Percentiles rank a stretch among this genome's conserved stretches.
Conservation (phyloP, 2,797 vertebrate genomes). For the Danio albolineatus region DNA sequence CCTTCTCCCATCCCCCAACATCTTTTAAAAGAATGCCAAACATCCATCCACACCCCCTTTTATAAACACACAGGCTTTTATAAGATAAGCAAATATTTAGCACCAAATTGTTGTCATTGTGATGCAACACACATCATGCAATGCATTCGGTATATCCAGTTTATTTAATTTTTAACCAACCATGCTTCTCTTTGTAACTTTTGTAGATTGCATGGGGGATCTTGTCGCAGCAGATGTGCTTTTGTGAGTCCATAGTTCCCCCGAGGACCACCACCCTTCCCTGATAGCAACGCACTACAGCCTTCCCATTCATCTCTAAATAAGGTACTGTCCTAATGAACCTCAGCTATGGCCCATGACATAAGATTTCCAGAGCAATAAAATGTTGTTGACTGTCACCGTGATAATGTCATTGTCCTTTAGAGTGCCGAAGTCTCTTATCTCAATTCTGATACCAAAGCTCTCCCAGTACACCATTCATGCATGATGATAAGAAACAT, state of each 20-base stretch:
- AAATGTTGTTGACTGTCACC: neutral
- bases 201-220: constrained; percentile 23
- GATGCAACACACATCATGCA: neutral
- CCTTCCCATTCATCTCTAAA: constrained; percentile 11
- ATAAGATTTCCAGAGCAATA: constrained; percentile 15
- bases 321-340: constrained; percentile 33
- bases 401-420: constrained; percentile 4
- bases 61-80: constrained; percentile 24
- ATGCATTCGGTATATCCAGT: neutral
- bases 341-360: constrained; percentile 36
- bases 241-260: constrained; percentile 47
- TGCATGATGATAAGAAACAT: constrained; percentile 1
- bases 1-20: constrained; percentile 37
- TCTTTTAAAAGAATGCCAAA: constrained; percentile 33
- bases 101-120: neutral
- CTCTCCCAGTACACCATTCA: neutral
- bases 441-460: constrained; percentile 8
- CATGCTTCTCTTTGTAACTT: constrained; percentile 36
- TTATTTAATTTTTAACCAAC: constrained; percentile 3
- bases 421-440: neutral
- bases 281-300: constrained; percentile 11
- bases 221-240: constrained; percentile 55
- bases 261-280: constrained; percentile 43
- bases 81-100: neutral
- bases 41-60: constrained; percentile 11